Conservation (phyloP, 1,140 invertebrate species). For the Monomorium pharaonis region DNA sequence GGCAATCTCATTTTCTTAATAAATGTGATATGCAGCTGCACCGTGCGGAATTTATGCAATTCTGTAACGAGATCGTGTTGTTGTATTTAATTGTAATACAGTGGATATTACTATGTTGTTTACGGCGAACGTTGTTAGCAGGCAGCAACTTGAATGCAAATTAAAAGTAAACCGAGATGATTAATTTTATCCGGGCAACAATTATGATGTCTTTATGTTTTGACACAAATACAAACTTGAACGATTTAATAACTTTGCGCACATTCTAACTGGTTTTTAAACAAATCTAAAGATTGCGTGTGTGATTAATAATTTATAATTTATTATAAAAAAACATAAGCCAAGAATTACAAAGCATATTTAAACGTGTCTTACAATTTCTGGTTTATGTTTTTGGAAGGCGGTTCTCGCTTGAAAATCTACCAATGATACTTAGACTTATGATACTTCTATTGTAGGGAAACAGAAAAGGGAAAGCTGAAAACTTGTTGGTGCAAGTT, state of each 20-base stretch:
- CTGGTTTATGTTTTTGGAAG: no score
- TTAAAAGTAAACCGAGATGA: constrained; percentile 24
- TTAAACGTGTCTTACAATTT: no score
- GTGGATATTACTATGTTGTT: not conserved
- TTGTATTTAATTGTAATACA: constrained; percentile 10
- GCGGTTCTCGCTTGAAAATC: no score
- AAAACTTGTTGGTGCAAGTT: no score
- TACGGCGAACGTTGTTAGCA: not conserved
- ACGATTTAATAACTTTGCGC: not conserved
- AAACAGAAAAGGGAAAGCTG: no score
- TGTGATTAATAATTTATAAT: no score
- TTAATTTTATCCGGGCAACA: not conserved
- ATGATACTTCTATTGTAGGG: no score
- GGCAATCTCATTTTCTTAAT: not conserved
- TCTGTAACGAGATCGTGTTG: not conserved
- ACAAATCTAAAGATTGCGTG: not conserved
- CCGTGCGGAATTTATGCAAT: not conserved
- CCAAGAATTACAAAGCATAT: no score
- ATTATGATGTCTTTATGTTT: not conserved
- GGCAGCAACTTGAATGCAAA: not conserved
- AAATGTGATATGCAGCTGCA: not conserved
- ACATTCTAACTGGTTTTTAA: not conserved
- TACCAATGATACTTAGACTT: no score
- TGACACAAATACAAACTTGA: not conserved
- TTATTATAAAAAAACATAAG: no score